Conservation (phyloP, 2,113 vertebrate genomes). For the Sphaerodactylus townsendi region DNA sequence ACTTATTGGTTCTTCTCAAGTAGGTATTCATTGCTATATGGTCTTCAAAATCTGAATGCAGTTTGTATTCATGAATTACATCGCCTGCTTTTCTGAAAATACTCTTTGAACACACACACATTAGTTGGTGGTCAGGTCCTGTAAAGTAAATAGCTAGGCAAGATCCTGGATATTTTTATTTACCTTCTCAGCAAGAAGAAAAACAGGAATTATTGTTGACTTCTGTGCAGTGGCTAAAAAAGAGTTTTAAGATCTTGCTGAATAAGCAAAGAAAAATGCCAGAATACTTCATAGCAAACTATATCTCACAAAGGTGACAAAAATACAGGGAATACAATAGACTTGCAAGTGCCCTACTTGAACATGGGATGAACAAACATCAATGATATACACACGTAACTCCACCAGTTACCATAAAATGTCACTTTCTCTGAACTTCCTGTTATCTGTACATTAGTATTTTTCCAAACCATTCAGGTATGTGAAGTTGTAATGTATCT, state of each 20-base stretch:
- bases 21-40: neutral
- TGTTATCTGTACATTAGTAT: neutral
- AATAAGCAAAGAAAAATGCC: neutral
- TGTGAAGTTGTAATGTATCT: neutral
- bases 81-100: constrained; percentile 29
- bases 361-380: neutral
- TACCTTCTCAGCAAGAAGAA: constrained; percentile 4
- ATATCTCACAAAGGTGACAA: neutral
- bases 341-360: neutral
- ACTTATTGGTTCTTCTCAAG: neutral
- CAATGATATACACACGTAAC: neutral
- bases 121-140: neutral
- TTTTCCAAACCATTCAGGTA: neutral
- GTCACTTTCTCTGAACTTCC: neutral
- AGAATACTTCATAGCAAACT: neutral
- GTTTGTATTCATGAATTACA: constrained; percentile 17
- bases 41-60: neutral
- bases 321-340: neutral
- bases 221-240: neutral
- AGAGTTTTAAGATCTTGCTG: neutral
- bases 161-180: neutral
- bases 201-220: neutral
- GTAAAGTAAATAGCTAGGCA: constrained; percentile 1
- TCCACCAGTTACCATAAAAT: neutral
- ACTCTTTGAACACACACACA: neutral